phyloP scores from a whole-genome alignment of 1,140 invertebrate genomes.

The Octopus sinensis region DNA sequence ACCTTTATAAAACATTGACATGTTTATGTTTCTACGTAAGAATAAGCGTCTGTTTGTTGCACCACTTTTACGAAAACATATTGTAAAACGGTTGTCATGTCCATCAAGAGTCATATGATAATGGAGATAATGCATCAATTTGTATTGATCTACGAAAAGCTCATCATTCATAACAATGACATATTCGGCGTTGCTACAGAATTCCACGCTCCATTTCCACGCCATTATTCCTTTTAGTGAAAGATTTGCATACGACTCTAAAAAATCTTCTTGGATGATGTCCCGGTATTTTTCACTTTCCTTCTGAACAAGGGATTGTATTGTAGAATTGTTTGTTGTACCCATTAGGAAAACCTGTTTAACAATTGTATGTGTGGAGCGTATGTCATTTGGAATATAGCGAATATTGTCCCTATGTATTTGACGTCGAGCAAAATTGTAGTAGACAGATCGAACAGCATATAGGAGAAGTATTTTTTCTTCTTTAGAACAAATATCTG shows the following conservation, averaged over 20 bases:
- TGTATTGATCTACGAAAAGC: neutral
- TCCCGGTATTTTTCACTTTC: neutral
- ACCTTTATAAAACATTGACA: neutral
- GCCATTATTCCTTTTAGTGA: neutral
- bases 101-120: neutral
- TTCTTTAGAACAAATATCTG: neutral
- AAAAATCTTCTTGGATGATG: slow-evolving; percentile 8
- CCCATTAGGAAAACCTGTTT: neutral
- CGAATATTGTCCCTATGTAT: neutral
- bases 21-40: neutral
- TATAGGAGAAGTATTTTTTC: neutral
- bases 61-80: neutral
- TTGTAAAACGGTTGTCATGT: neutral
- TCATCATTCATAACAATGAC: slow-evolving; percentile 1
- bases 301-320: neutral
- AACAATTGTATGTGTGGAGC: neutral
- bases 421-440: neutral
- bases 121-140: neutral
- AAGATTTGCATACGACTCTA: neutral
- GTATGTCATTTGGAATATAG: neutral
- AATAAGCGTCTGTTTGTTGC: neutral
- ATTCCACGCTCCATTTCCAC: neutral
- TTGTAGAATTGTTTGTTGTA: neutral
- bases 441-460: neutral
- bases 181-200: neutral